Base-by-base conservation (phyloP, 1,140 invertebrate species). In the Meloidogyne chitwoodi region DNA sequence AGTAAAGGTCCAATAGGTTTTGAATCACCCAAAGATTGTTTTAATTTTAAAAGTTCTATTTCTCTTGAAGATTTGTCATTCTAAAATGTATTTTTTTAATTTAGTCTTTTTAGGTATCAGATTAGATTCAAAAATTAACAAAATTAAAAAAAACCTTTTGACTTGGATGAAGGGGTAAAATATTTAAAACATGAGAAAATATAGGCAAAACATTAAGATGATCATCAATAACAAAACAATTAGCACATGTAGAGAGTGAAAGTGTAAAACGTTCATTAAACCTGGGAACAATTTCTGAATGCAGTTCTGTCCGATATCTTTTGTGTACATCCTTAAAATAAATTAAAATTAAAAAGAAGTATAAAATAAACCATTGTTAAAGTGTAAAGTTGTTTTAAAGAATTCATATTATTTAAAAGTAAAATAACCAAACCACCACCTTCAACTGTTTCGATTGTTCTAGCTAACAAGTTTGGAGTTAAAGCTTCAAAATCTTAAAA, bases 401-500 rank as follows among this genome's bases (percentile, higher is more conserved):
- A 98, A 65, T 91, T 90, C 77, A 99, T 90, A 31, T 91, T 91
- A 85, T 93, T 91, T 0, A 99, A 88, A 3, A 93, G 86, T 11
- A 99, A 88, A 44, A 98, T 91, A 75, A 99, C 92, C 0, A 98
- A 83, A 26, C 97, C 97, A 76, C 97, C 96, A 72, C 97, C 96
- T 91, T 98, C 94, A 0, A 99, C 94, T 0, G 97, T 99, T 90
- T 99, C 97, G 80, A 99, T 92, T 8, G 96, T 98, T 79, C 96
- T 90, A 0, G 97, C 97, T 84, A 99, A 89, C 63, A 98, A 90
- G 89, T 99, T 99, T 8, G 97, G 97, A n/a, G 96, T 99, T 0
- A 99, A 83, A 2, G 96, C 96, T 90, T 99, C 96, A 90, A 99
- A 99, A 89, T 99, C 96, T 92, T 94, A n/a, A n/a, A n/a, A n/a